Evolutionary conservation across 2,113 vertebrate genomes (phyloP), one percentile per base, ranked within the genome.

Genomic region (Lasiurus borealis): DNA sequence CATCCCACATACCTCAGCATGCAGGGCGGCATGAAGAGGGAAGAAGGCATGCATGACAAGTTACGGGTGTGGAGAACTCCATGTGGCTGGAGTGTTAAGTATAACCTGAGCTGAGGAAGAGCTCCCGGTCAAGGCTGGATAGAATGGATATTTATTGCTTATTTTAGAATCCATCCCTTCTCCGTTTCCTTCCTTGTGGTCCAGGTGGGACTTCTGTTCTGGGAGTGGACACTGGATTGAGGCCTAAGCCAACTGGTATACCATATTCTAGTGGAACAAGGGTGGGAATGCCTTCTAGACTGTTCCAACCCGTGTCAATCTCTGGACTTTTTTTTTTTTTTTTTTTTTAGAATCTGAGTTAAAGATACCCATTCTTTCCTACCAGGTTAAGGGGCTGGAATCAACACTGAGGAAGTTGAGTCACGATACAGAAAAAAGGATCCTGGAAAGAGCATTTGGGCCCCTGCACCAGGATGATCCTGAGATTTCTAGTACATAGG

Each of bases 261-360:
- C 34, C 18, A 11, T n/a, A 71, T 87, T 78, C 36, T 84, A 72
- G 85, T 50, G 40, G 68, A 23, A 62, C 36, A 64, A 81, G 59
- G 4, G 6, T 40, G 3, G 62, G 12, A n/a, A 29, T 64, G 66
- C 23, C 44, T 68, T 15, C 36, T 34, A 81, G 69, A 73, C 5
- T 84, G 11, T 6, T 48, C 31, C 75, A 66, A 54, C 52, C 10
- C 12, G 2, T 14, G 36, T 93, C 48, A 57, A 13, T 85, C 73
- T 76, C 54, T 69, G 50, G 83, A 34, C 14, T 10, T n/a, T 85
- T 90, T 66, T 54, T 71, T 72, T 18, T n/a, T n/a, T n/a, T 88
- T 66, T 54, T 71, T 76, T 18, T 88, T 91, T 50, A n/a, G 82
- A 64, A 68, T 92, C 46, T 82, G 36, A 76, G n/a, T 72, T 57